Base-by-base conservation (phyloP, 2,113 vertebrate species). In the Etheostoma spectabile region DNA sequence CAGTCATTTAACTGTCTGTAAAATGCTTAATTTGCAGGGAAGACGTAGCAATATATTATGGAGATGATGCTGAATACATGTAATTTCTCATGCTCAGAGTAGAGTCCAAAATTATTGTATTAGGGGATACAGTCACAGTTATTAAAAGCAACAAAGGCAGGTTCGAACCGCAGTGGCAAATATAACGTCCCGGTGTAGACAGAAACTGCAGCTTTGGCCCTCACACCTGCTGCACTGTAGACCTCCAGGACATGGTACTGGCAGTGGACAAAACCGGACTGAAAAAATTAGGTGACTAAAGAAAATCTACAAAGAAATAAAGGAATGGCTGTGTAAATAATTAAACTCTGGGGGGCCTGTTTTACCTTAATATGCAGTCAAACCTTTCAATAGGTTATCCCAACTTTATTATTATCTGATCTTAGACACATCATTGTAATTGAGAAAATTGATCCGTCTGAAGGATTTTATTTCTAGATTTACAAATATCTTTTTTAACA, bases 61-160 rank as follows among this genome's bases (percentile, higher is more conserved):
- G 52, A 68, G 59, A 1, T 38, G n/a, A 22, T 2, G 68, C n/a
- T 64, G 63, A 46, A 61, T 80, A 45, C 61, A n/a, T 77, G 69
- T n/a, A 61, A 70, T 91, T 86, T 89, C 68, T 70, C 81, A 61
- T 33, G 46, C 38, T 46, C n/a, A n/a, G 69, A 71, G 53, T 79
- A 73, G 68, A 74, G n/a, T 69, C 56, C 60, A 72, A 66, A 79
- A n/a, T 82, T 79, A 30, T 83, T 88, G 67, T 77, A 83, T 81
- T 85, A 76, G 77, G 87, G 74, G 59, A 90, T 80, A 74, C 63
- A 35, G 82, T 84, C 80, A n/a, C 71, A 76, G 86, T 90, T 93
- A 94, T 92, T 93, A 87, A 89, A 88, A 91, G 91, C 85, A 93
- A 87, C 89, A 82, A 83, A 62, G 79, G n/a, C 72, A 77, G 74